Base-by-base conservation (phyloP, 1,140 invertebrate genomes). In the Grapholita molesta region DNA sequence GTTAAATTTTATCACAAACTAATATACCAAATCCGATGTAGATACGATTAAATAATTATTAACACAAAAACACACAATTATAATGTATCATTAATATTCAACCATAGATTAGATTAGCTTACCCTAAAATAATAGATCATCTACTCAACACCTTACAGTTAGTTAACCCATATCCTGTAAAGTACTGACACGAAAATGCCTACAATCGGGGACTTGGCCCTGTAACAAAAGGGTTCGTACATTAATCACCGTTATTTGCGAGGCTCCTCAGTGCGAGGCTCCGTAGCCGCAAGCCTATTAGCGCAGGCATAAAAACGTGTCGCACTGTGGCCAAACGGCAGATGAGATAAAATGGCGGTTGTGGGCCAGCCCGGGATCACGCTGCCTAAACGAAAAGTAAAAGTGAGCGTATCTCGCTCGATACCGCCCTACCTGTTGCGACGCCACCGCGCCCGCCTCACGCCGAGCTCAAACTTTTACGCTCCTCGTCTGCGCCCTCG, bases 391-490 rank as follows among this genome's bases (percentile, higher is more conserved):
- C 77, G 77, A 79, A 82, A 84, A 80, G 80, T 80, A 80, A 82
- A 83, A 84, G 76, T 78, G 82, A 77, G 79, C 77, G 76, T 75
- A 80, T 82, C 77, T 78, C 33, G 83, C 78, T 86, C 83, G 75
- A 86, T 86, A 86, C 68, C 76, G 72, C 68, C 76, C 78, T 83
- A 85, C 85, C 82, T 85, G 85, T 86, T 86, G 85, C 83, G 82
- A 73, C 78, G 78, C 73, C 80, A 79, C 80, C 80, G 80, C 80
- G 73, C 74, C 76, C 69, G 76, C 75, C 72, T 74, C 67, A 70
- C 30, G 38, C 71, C 67, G 67, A 57, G 64, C 71, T 74, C 70
- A 84, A 86, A 85, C 77, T 86, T 84, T 86, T 81, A 80, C 77
- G 75, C 79, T 72, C 70, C 76, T 64, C 69, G 68, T 68, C 70